Evolutionary conservation across 2,888 invertebrate species (phyloP), one percentile per base, ranked within the genome.

Genomic region (Belgica antarctica): DNA sequence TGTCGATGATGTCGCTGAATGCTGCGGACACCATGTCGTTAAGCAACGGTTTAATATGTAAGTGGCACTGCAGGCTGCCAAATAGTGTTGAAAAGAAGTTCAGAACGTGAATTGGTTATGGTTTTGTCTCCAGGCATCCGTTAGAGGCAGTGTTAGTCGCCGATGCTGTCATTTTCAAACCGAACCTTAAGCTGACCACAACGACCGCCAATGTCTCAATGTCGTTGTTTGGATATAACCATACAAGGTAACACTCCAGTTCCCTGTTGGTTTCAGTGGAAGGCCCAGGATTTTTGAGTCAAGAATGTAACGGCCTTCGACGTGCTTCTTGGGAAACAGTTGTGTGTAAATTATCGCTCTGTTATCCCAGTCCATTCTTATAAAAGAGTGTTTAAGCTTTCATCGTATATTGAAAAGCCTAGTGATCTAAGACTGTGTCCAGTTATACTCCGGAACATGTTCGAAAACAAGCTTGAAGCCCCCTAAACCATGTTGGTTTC

Each of bases 1-100:
- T 85, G 75, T 87, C 89, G 79, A 90, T 90, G 73, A 92, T 91
- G 72, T 90, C 88, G 0, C 92, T 90, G 78, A 92, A 92, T 4
- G 89, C 92, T 0, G 86, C 87, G 77, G 90, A 89, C 72, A 92
- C 91, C 71, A 92, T 81, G 77, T 92, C 92, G 78, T 92, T 90
- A 75, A 92, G 90, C 63, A 92, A 80, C 0, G 91, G 89, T 72
- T 87, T 83, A n/a, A n/a, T n/a, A n/a, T n/a, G n/a, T n/a, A n/a
- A n/a, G n/a, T n/a, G n/a, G n/a, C n/a, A n/a, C n/a, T n/a, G n/a
- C n/a, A n/a, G 90, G 87, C 75, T 89, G 87, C 92, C 92, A 92
- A 27, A 88, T 85, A 15, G 85, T 85, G 78, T 92, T 92, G 76
- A 92, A 92, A 41, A 92, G 81, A 61, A 87, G 83, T 77, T 91